Percentiles rank a stretch among this genome's conserved stretches.
These are phyloP conservation scores for Agrilus planipennis DNA, from an alignment of 1,140 invertebrate genomes.

Conservation along the genomic window DNA sequence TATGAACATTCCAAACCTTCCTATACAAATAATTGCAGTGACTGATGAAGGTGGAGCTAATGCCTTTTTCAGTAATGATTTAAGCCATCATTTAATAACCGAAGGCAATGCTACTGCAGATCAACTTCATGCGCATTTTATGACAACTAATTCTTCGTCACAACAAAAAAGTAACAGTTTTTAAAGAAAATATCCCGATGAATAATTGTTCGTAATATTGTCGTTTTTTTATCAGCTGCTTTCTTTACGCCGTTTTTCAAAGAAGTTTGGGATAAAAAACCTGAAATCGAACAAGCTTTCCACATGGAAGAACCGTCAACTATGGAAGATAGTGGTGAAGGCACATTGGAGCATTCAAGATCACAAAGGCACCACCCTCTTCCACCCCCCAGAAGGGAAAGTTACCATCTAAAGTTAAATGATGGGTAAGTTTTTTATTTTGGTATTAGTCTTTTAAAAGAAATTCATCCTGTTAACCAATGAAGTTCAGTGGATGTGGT, in stretches of 20 bases:
- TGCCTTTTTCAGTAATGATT: slow-evolving; percentile 82
- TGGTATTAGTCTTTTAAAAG: neutral
- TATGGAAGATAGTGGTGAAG: slow-evolving; percentile 54
- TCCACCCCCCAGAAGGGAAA: slow-evolving; percentile 56
- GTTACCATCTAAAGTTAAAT: slow-evolving; percentile 52
- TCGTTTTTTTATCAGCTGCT: slow-evolving; percentile 53
- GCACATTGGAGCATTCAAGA: slow-evolving; percentile 54
- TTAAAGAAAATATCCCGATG: slow-evolving; percentile 5
- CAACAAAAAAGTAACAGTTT: slow-evolving; percentile 70
- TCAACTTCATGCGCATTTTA: slow-evolving; percentile 81
- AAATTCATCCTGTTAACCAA: neutral
- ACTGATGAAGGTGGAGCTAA: slow-evolving; percentile 73
- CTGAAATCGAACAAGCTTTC: slow-evolving; percentile 87
- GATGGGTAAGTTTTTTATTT: slow-evolving; percentile 42
- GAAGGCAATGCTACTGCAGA: slow-evolving; percentile 90
- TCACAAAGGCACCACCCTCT: slow-evolving; percentile 35
- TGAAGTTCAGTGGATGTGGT: too few relatives aligned
- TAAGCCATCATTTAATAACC: slow-evolving; percentile 81
- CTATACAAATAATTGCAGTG: slow-evolving; percentile 89
- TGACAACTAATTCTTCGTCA: slow-evolving; percentile 69
- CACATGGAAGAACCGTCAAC: slow-evolving; percentile 72
- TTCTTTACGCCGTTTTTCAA: slow-evolving; percentile 95
- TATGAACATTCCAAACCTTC: slow-evolving; percentile 85
- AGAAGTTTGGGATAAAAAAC: slow-evolving; percentile 90
- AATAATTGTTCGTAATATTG: neutral